Evolutionary conservation across 2,888 invertebrate species (phyloP), one percentile per base, ranked within the genome.

Genomic region (Lithosia quadra): DNA sequence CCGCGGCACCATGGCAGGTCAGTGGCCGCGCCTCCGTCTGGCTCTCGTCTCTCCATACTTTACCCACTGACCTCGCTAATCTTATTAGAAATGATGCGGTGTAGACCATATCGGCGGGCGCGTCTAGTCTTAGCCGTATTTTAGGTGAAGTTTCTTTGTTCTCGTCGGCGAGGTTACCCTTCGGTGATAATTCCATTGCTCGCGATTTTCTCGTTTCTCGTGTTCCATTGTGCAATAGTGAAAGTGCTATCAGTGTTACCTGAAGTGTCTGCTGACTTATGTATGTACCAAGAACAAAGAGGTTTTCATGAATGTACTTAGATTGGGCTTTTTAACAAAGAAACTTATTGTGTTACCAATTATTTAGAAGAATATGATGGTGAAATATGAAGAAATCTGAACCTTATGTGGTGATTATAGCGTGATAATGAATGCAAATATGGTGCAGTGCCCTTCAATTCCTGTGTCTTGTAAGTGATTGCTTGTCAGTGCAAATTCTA

Each of bases 1-100:
- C 84, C 76, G 80, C 82, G 89, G 60, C 77, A 82, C 74, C 74
- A 78, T 82, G 81, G 86, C 86, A 88, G 90, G 89, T 91, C 91
- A 86, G 90, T 88, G 88, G 84, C 85, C 85, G 86, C 84, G 77
- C 79, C 78, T 78, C 73, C 83, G 80, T 79, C 75, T 79, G 80
- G 75, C 77, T 75, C 79, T 78, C 73, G 79, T 78, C 80, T 83
- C 69, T 69, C 65, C 66, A 76, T 77, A 70, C 77, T 75, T 34
- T 80, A 77, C 77, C 77, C 80, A 76, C 80, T 80, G 81, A 81
- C 80, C 77, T 78, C 75, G 77, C 74, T 78, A 73, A 78, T 75
- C 70, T 63, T 69, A 66, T 78, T 74, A 76, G 61, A 62, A 69
- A 67, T 65, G 55, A 56, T 67, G 63, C 72, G 68, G 69, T 69